These are phyloP conservation scores for Criorhina ranunculi DNA, from an alignment of 2,888 invertebrate species.

Conservation along the genomic window DNA sequence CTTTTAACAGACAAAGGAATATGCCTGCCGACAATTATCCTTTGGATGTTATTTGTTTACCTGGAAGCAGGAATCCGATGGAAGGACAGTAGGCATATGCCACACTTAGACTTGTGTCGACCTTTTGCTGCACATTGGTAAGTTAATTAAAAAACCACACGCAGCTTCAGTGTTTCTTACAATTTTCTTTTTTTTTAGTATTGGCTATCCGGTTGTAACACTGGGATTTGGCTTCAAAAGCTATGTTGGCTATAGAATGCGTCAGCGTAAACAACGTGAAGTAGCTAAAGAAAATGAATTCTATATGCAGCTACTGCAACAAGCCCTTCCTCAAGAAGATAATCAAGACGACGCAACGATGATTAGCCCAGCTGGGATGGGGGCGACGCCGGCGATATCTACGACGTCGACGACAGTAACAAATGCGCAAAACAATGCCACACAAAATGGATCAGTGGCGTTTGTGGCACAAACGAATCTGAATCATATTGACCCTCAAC, in stretches of 20 bases:
- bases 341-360: constrained; percentile 77
- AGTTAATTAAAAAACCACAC: constrained; percentile 78
- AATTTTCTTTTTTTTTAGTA: constrained; percentile 85
- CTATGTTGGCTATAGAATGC: constrained; percentile 94
- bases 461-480: constrained; percentile 48
- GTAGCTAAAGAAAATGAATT: constrained; percentile 98
- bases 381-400: constrained; percentile 64
- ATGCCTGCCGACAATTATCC: constrained; percentile 96
- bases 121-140: constrained; percentile 99
- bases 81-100: constrained; percentile 92
- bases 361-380: constrained; percentile 55
- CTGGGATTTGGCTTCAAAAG: constrained; percentile 98
- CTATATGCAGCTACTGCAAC: constrained; percentile 95
- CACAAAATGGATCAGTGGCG: constrained; percentile 69
- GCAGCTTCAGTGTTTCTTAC: neutral
- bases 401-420: constrained; percentile 74
- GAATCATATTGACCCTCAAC: constrained; percentile 67
- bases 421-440: constrained; percentile 61
- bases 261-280: constrained; percentile 95
- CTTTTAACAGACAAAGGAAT: constrained; percentile 92
- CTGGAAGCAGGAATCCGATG: constrained; percentile 96
- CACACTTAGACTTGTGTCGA: constrained; percentile 95
- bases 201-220: constrained; percentile 97
- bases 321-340: constrained; percentile 91
- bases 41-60: constrained; percentile 97